A percentile compares a stretch with the other conserved stretches of the same genome.
Evolutionary conservation across 2,797 vertebrate genomes (phyloP).

Genomic region (Phaenicophaeus curvirostris): DNA sequence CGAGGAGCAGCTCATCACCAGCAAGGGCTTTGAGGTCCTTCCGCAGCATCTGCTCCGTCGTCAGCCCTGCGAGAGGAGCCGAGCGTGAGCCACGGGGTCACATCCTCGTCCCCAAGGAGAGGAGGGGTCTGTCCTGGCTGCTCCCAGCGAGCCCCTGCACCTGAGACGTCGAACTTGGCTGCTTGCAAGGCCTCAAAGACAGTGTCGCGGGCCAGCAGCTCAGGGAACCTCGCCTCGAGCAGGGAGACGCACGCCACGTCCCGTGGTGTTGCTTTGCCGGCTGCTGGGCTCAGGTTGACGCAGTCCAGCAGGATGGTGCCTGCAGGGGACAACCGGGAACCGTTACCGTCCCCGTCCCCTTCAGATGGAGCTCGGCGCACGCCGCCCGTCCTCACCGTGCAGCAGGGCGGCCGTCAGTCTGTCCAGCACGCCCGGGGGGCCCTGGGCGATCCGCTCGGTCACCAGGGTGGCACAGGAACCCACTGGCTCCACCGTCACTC

Average conservation of each 20-base stretch:
- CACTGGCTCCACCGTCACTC: slow-evolving; percentile 82
- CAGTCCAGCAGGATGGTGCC: slow-evolving; percentile 90
- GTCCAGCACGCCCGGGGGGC: slow-evolving; percentile 84
- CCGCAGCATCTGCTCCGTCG: slow-evolving; percentile 89
- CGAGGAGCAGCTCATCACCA: slow-evolving; percentile 68
- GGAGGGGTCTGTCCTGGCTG: neutral
- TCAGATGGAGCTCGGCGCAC: fast-evolving
- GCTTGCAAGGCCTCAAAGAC: slow-evolving; percentile 85
- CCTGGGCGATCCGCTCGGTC: slow-evolving; percentile 85
- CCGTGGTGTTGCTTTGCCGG: slow-evolving; percentile 89
- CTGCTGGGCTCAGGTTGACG: slow-evolving; percentile 89
- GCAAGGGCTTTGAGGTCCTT: slow-evolving; percentile 90
- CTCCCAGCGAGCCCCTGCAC: slow-evolving; percentile 55
- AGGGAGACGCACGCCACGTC: slow-evolving; percentile 77
- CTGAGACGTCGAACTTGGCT: slow-evolving; percentile 91
- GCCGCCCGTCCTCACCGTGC: slow-evolving; percentile 77
- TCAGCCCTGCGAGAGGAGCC: slow-evolving; percentile 79
- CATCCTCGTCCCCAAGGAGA: neutral
- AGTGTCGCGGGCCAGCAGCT: slow-evolving; percentile 80
- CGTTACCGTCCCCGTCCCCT: fast-evolving
- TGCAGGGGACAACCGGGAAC: slow-evolving; percentile 1
- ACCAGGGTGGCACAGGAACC: slow-evolving; percentile 92
- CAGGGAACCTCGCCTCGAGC: slow-evolving; percentile 83
- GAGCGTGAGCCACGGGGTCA: fast-evolving
- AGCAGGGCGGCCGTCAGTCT: slow-evolving; percentile 82